phyloP scores from a whole-genome alignment of 2,797 vertebrate genomes.

The Astyanax mexicanus region DNA sequence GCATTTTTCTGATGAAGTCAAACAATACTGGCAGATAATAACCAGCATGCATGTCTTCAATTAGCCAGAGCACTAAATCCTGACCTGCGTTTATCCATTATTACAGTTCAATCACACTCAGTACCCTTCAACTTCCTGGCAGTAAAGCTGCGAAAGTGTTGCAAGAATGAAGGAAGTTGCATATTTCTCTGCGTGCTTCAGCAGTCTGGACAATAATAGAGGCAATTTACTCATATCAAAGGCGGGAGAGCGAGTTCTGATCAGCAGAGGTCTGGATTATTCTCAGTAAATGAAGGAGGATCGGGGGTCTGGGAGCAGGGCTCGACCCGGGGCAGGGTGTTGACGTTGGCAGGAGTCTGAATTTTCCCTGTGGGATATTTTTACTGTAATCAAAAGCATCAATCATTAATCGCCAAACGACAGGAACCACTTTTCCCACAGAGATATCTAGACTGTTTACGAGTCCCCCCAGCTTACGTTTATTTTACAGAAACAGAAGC shows the following conservation, averaged over 20 bases:
- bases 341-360: constrained; percentile 59
- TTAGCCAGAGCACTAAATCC: background rate
- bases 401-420: constrained; percentile 58
- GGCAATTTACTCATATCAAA: constrained; percentile 59
- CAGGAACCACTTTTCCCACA: constrained; percentile 56
- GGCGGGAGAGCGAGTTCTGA: constrained; percentile 48
- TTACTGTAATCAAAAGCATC: constrained; percentile 65
- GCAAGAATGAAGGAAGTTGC: constrained; percentile 40
- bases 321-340: constrained; percentile 54
- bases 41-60: background rate
- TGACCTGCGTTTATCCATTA: constrained; percentile 21
- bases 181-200: constrained; percentile 38
- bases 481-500: constrained; percentile 60
- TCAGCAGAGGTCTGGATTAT: constrained; percentile 48
- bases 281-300: constrained; percentile 60
- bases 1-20: background rate
- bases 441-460: constrained; percentile 52
- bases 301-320: constrained; percentile 35
- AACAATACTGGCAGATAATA: background rate
- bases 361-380: constrained; percentile 62
- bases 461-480: constrained; percentile 50
- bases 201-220: constrained; percentile 59
- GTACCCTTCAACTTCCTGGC: constrained; percentile 40
- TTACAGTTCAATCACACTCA: constrained; percentile 43
- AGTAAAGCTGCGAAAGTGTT: constrained; percentile 23